A percentile compares a stretch with the other conserved stretches of the same genome.
These are phyloP conservation scores for Fratercula arctica DNA, from an alignment of 2,797 vertebrate genomes.

Conservation along the genomic window DNA sequence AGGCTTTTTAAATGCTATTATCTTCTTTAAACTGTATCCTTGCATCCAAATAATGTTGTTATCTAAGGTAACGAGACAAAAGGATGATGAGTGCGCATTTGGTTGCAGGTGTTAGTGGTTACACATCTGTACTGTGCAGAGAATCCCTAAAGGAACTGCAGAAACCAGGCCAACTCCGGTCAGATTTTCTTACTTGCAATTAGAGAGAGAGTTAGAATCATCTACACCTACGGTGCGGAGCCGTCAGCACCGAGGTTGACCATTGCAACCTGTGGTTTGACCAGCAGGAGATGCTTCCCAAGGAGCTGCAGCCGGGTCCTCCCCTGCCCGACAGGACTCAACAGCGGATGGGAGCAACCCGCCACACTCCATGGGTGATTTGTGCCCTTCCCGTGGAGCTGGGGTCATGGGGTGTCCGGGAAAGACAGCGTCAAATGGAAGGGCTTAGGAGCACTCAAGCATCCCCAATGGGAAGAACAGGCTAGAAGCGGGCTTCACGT, in stretches of 20 bases:
- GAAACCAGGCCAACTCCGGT: background rate
- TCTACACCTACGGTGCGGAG: fast-evolving
- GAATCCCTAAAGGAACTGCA: background rate
- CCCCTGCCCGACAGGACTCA: background rate
- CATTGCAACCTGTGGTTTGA: background rate
- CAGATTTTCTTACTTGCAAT: background rate
- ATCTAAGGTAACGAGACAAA: background rate
- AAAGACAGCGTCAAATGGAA: background rate
- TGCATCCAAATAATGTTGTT: background rate
- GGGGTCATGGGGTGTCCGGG: background rate
- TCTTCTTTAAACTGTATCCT: background rate
- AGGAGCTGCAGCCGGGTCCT: background rate
- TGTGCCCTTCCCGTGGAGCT: background rate
- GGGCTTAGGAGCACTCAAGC: background rate
- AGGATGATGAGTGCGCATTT: background rate
- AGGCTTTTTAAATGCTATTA: background rate
- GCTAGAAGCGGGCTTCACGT: background rate
- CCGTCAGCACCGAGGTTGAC: fast-evolving
- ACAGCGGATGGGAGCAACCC: fast-evolving
- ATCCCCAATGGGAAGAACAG: background rate
- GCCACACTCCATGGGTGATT: fast-evolving
- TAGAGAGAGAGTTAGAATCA: background rate
- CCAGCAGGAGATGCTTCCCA: fast-evolving
- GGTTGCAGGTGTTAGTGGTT: background rate
- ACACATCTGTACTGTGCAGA: background rate